Evolutionary conservation across 1,140 invertebrate species (phyloP), one percentile per base, ranked within the genome.

Genomic region (Drosophila aff.): DNA sequence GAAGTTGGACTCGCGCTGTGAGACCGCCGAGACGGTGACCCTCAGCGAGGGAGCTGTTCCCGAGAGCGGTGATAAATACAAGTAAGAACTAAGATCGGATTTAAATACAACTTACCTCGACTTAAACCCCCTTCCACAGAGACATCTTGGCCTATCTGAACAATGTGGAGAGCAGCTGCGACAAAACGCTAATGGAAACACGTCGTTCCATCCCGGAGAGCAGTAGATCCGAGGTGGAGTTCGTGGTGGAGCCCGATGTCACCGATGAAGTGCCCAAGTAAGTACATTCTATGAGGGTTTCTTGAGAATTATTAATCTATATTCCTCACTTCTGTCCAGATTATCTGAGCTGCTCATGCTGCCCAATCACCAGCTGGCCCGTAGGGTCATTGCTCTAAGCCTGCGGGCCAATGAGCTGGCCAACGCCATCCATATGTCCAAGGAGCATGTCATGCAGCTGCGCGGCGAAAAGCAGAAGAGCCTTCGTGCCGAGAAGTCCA

Each of bases 181-280:
- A 92, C 49, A 92, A 92, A 64, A 89, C 92, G 1, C 52, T 93
- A n/a, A 77, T 92, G 69, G 89, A 93, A 33, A 92, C 91, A 0
- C 80, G 91, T 15, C 79, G 91, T 10, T 92, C 89, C 10, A 81
- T 93, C 2, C 91, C 92, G 3, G 92, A 93, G 11, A 85, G 78
- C 50, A 90, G 81, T 79, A 81, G 89, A 8, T 82, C 89, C 1
- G 92, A 93, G 50, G 84, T 93, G 21, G 92, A 93, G 31, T 93
- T 93, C 58, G 77, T 91, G 9, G 77, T 93, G 0, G 92, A 93
- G 33, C 92, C 92, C 1, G 92, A 93, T 67, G 68, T 93, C 28
- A 91, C 83, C 16, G 92, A 93, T 33, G 92, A 93, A 71, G 89
- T 93, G 38, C 92, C 92, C 44, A 93, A 93, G 92, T 93, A 53